Base-by-base conservation (phyloP, 92 coral and sea anemone genomes). In the Paragorgia papillata region DNA sequence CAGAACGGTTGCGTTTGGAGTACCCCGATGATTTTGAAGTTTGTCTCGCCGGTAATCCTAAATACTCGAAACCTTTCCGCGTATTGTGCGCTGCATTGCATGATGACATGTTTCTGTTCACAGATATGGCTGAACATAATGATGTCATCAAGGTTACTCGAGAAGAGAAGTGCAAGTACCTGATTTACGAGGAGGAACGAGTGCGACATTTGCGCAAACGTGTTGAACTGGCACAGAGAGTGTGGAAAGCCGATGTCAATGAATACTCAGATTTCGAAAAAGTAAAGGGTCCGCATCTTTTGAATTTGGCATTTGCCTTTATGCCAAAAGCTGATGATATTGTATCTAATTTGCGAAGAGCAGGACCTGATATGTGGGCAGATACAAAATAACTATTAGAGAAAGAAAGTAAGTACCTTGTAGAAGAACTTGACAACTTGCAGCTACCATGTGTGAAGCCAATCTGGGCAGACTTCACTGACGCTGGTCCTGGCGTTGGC, bases 401-500 rank as follows among this genome's bases (percentile, higher is more conserved):
- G 31, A 43, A n/a, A n/a, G n/a, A 33, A 3, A 6, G 61, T 43
- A 30, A 69, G 24, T 26, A 69, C 34, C 40, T 44, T 21, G 40
- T 69, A 5, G 14, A 48, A 22, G 25, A 40, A 22, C 21, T 69
- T 35, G 25, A 3, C 21, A 31, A 79, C 17, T 24, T 80, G 1
- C 48, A 56, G 1, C 44, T 80, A 25, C 85, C 85, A 29, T 32
- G 20, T 40, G 85, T 73, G 1, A 82, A 73, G 55, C 83, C 92
- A 7, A 51, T 43, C 6, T 65, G 75, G 76, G 85, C 60, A 0
- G 87, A 88, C 19, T 57, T 86, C 41, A 73, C 89, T 0, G 87
- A 88, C 40, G 84, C 80, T 10, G 85, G 92, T 7, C 92, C 86
- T 8, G 92, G 81, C 7, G 92, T 88, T 21, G 87, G 85, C 7